Evolutionary conservation across 2,113 vertebrate species (phyloP), one percentile per base, ranked within the genome.

Genomic region (Engystomops pustulosus): DNA sequence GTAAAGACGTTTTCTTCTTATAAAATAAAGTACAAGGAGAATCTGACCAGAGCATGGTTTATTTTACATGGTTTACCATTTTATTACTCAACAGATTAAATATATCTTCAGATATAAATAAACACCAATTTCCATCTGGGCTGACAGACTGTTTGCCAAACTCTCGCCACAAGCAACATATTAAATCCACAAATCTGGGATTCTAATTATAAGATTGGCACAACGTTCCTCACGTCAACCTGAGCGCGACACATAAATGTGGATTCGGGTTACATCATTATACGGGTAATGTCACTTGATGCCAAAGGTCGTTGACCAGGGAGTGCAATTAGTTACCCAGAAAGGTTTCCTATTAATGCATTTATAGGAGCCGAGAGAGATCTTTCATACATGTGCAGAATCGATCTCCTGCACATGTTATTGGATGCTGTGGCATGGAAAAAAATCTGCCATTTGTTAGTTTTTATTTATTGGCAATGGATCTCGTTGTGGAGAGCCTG

Each of bases 71-170:
- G 72, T 68, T 68, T 78, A 68, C 58, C 44, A 36, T 68, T 84
- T 84, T 84, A 84, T 77, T 67, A 68, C 82, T 77, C 60, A 27
- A 41, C 30, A 77, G 82, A 84, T 84, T 77, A 84, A 51, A 76
- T 84, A 78, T 84, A 84, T 75, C 60, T 84, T 78, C 30, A 69
- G 60, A 68, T 84, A 84, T 84, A 76, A 83, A 83, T 83, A 83
- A 84, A 77, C 72, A 77, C 72, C 58, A 67, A 68, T 77, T 84
- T 77, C 82, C 82, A 84, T 84, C 82, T 84, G 82, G 58, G 6
- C 72, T 53, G 82, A 78, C 58, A 51, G 45, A 53, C 44, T 41
- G 30, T 77, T 83, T 84, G 82, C 82, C 72, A 84, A 84, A 84
- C 60, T 53, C 17, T 36, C 51, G 60, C 82, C 82, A 77, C 82